A percentile compares a stretch with the other conserved stretches of the same genome.
phyloP scores from a whole-genome alignment of 2,113 vertebrate species.

The Pelvicachromis taeniatus region DNA sequence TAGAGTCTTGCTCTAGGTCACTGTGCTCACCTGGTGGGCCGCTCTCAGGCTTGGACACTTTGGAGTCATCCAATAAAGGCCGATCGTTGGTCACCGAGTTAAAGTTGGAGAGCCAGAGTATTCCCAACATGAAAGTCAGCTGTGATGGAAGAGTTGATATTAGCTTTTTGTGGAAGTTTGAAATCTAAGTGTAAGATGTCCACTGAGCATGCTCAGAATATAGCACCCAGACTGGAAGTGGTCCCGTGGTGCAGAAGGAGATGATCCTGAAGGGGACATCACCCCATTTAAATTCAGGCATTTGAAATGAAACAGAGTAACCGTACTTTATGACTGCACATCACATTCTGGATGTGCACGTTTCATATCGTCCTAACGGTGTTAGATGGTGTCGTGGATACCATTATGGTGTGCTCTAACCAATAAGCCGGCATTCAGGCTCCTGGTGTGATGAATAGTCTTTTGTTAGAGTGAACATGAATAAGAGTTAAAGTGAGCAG shows the following conservation, averaged over 20 bases:
- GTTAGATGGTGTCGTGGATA: not conserved
- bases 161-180: accelerated
- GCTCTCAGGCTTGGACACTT: not conserved
- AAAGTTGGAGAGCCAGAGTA: not conserved
- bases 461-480: not conserved
- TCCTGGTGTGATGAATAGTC: not conserved
- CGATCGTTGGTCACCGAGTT: accelerated
- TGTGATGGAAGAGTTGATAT: not conserved
- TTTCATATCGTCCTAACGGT: not conserved
- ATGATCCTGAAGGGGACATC: accelerated
- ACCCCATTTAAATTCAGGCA: not conserved
- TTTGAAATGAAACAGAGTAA: not conserved
- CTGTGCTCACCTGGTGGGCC: not conserved
- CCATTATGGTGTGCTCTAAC: not conserved
- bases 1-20: not conserved
- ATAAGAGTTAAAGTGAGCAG: not conserved
- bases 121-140: accelerated
- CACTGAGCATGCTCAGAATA: too few species aligned
- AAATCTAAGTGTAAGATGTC: not conserved
- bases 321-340: not conserved
- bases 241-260: not conserved
- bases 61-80: not conserved
- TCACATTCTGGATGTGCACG: accelerated
- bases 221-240: not conserved
- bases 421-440: not conserved